These are phyloP conservation scores for Tipula helvola DNA, from an alignment of 2,888 invertebrate species.

Conservation along the genomic window DNA sequence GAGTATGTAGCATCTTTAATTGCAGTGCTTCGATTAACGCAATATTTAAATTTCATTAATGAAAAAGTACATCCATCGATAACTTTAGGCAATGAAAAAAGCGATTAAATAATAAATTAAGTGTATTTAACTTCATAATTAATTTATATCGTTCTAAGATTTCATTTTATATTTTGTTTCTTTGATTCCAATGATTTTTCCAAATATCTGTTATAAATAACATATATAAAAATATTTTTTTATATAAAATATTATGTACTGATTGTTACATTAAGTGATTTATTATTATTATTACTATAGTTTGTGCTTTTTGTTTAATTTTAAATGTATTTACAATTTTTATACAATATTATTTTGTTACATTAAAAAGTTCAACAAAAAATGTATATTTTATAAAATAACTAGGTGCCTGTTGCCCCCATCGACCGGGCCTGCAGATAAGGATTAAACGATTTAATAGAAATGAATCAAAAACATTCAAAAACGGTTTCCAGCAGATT, in stretches of 20 bases:
- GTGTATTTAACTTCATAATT: background rate
- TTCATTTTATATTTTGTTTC: background rate
- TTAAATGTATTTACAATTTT: background rate
- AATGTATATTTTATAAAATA: background rate
- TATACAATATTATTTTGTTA: background rate
- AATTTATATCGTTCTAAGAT: background rate
- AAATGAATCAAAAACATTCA: too few relatives aligned
- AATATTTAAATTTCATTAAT: conserved; percentile 37
- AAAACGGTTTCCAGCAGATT: too few relatives aligned
- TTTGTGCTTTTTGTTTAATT: background rate
- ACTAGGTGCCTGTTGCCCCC: too few relatives aligned
- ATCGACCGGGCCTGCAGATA: too few relatives aligned
- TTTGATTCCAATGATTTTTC: background rate
- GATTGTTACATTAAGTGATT: background rate
- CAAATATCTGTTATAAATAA: background rate
- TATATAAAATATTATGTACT: background rate
- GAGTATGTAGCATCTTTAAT: conserved; percentile 39
- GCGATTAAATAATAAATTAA: background rate
- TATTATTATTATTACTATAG: background rate
- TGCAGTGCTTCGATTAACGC: conserved; percentile 37
- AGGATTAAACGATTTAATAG: too few relatives aligned
- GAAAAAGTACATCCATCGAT: conserved; percentile 24
- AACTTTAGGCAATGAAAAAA: background rate
- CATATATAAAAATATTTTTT: background rate
- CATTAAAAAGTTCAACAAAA: background rate